Base-by-base conservation (phyloP, 2,797 vertebrate species). In the Aulostomus chinensis region DNA sequence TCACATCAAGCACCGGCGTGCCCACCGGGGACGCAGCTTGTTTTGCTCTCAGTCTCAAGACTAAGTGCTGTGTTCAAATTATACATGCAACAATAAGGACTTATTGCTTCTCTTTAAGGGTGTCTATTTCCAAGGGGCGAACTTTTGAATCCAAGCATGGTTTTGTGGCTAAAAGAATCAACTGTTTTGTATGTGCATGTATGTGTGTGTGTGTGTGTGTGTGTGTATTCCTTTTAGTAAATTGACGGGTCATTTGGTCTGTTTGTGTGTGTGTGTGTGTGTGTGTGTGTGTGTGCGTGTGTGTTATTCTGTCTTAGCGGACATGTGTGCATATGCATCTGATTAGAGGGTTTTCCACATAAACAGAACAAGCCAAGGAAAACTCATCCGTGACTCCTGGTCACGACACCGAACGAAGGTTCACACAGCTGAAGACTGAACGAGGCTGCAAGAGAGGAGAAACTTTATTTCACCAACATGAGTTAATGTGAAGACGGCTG, bases 191-290 rank as follows among this genome's bases (percentile, higher is more conserved):
- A 8, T 38, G 29, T 67, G 42, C 10, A 16, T 49, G 3, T 2
- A 1, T 34, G 51, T 38, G 17, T 41, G 46, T 32, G 24, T 59
- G 24, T 9, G 1, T 50, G 47, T 36, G 50, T 35, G 45, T 52
- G 39, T 4, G 32, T 42, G 20, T 11, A 9, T 25, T 32, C 52
- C 25, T 69, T 37, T 75, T 11, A 54, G 76, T 52, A 62, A 75
- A 68, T 68, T 78, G 65, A 78, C 56, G 82, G 68, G 54, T 71
- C 82, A 88, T 90, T 89, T 85, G 60, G 26, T n/a, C 14, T 25
- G 20, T 33, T 25, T 29, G 20, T 48, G 29, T 30, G 39, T 42
- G 26, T 20, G 39, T 38, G 12, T 35, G 18, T 18, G 21, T 40
- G 40, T 48, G 22, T 59, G 31, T 51, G 25, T 45, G 22, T 31